Conservation (phyloP, 2,797 vertebrate species). For the Chiloscyllium punctatum region DNA sequence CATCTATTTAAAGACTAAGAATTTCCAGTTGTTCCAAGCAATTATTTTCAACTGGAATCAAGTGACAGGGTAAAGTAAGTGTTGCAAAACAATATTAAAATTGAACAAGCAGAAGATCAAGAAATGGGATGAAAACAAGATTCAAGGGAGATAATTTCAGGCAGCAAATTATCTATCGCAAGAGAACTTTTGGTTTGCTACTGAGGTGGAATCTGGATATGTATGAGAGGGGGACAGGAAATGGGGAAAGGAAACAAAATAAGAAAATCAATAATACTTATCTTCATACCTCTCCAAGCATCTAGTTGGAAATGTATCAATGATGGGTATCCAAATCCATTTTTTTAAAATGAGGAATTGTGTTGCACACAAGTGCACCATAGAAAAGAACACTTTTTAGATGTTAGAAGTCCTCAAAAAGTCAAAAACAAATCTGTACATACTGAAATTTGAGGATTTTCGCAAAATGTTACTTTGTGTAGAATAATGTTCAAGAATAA, state of each 20-base stretch:
- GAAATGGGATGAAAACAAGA: not conserved
- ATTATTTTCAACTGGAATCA: not conserved
- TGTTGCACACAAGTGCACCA: not conserved
- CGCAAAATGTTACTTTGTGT: not conserved
- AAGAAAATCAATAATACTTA: not conserved
- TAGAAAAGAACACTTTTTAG: not conserved
- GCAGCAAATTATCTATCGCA: not conserved
- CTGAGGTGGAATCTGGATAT: not conserved
- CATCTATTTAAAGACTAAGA: not conserved
- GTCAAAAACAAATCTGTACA: not conserved
- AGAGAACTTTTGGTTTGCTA: not conserved
- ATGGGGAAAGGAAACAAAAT: not conserved
- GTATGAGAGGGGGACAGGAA: not conserved
- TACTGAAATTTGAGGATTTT: not conserved
- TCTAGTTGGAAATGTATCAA: not conserved
- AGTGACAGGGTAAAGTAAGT: not conserved
- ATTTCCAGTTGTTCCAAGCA: not conserved
- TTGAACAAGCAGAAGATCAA: not conserved
- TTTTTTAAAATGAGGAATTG: not conserved
- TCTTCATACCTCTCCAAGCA: not conserved
- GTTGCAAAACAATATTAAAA: not conserved
- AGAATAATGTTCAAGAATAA: not conserved
- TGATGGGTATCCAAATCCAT: not conserved
- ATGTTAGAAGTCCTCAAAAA: not conserved
- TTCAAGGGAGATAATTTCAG: not conserved